Evolutionary conservation across 2,888 invertebrate species (phyloP), one percentile per base, ranked within the genome.

Genomic region (Drosophila quinaria): DNA sequence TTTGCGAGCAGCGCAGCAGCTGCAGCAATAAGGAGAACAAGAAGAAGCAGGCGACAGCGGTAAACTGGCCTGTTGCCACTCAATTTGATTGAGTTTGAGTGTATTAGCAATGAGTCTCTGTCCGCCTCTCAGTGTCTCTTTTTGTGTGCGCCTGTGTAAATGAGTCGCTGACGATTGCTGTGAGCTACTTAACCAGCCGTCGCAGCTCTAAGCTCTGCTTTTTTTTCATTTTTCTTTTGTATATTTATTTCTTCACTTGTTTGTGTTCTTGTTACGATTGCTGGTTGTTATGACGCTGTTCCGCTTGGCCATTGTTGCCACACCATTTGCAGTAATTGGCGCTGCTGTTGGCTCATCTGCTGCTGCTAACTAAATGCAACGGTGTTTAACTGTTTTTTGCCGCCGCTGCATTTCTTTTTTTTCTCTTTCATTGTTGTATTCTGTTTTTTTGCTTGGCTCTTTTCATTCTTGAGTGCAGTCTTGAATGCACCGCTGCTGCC

Each of bases 321-420:
- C 87, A 84, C 81, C 87, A 84, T 84, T 86, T 84, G 75, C 74
- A 79, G 81, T 84, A 87, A 84, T 87, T 84, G 84, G 81, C 78
- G 68, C 82, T 78, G 68, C 80, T 78, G 68, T n/a, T 44, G 62
- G 59, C 68, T 62, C 49, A 50, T 62, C 58, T 61, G 50, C 54
- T 25, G 25, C 25, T 44, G 74, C 47, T 66, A 56, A 64, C 73
- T 63, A 63, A 74, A 58, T 77, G 65, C 78, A 78, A 78, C 78
- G 72, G 71, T 73, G 74, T 63, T 78, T 80, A 84, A 80, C 81
- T 81, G 81, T 85, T 70, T 70, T 78, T 46, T 59, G 69, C 51
- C 25, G 52, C 61, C 62, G 77, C 51, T 47, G 13, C 33, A 67
- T 52, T 68, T 54, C 58, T 60, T 63, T 68, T 22, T 39, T 55